Conservation (phyloP, 2,888 invertebrate species). For the Druceiella hillmani region DNA sequence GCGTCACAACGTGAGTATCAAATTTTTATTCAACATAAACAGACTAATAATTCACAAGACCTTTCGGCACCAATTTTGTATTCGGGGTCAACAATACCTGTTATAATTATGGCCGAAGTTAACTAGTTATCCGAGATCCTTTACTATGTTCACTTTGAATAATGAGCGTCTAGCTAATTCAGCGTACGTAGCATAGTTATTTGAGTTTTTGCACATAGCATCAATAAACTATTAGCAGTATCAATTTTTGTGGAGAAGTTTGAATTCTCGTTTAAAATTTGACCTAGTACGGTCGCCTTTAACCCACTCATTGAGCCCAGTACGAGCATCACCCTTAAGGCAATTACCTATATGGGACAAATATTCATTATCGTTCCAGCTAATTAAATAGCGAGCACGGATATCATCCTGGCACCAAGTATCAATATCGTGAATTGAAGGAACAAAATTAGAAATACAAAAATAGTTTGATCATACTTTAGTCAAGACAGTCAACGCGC, state of each 20-base stretch:
- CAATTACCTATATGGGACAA: constrained; percentile 13
- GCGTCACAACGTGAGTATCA: no score
- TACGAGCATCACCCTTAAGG: constrained; percentile 16
- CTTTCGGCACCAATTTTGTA: no score
- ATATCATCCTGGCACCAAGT: neutral
- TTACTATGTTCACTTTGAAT: constrained; percentile 11
- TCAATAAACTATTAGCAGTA: constrained; percentile 14
- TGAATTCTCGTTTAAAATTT: constrained; percentile 19
- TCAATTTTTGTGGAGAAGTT: constrained; percentile 14
- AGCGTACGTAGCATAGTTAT: constrained; percentile 14
- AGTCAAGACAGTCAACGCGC: no score
- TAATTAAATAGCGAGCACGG: neutral
- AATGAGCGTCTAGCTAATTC: constrained; percentile 17
- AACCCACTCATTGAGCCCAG: constrained; percentile 17
- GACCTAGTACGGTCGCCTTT: constrained; percentile 15
- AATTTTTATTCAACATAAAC: no score
- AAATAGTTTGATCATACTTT: no score
- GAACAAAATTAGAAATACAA: constrained; percentile 2
- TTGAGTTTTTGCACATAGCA: constrained; percentile 15
- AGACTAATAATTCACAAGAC: no score
- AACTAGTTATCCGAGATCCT: constrained; percentile 5
- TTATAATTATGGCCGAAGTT: constrained; percentile 2
- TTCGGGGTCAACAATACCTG: constrained; percentile 3
- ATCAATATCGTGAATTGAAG: neutral
- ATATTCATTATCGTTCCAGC: constrained; percentile 4